These are phyloP conservation scores for Oreohelix idahoensis DNA, from an alignment of 1,140 invertebrate species.

Conservation along the genomic window DNA sequence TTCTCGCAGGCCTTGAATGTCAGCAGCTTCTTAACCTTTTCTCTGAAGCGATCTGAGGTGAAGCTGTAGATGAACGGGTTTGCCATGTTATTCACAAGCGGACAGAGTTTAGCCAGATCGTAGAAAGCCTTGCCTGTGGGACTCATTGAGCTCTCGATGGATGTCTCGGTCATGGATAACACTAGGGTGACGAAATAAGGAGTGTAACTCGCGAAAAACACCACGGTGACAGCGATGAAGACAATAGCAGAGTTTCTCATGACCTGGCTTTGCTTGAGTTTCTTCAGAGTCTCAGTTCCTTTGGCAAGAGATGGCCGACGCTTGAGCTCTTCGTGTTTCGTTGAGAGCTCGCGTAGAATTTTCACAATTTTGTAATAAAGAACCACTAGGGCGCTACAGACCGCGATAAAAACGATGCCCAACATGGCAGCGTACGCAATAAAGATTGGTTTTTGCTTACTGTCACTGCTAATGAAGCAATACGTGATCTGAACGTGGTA, in stretches of 20 bases:
- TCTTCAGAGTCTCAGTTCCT: constrained; percentile 4
- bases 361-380: constrained; percentile 39
- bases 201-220: constrained; percentile 48
- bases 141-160: constrained; percentile 36
- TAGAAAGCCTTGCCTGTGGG: constrained; percentile 41
- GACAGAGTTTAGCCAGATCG: constrained; percentile 45
- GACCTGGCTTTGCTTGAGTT: constrained; percentile 37
- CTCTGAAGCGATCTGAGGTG: constrained; percentile 44
- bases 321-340: constrained; percentile 36
- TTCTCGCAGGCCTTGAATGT: constrained; percentile 30
- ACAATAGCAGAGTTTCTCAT: constrained; percentile 28
- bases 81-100: constrained; percentile 45
- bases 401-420: constrained; percentile 29
- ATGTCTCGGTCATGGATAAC: constrained; percentile 18
- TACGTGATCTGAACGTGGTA: constrained; percentile 11
- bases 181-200: constrained; percentile 45
- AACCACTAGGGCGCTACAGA: constrained; percentile 21
- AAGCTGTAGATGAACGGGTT: constrained; percentile 54
- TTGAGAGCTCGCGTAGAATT: constrained; percentile 31
- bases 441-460: constrained; percentile 29
- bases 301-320: constrained; percentile 37
- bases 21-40: constrained; percentile 45
- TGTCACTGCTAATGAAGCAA: constrained; percentile 41
- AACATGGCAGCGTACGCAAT: constrained; percentile 12
- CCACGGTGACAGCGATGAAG: constrained; percentile 50